Percentiles rank a stretch among this genome's conserved stretches.
phyloP scores from a whole-genome alignment of 1,140 invertebrate genomes.

The Fopius arisanus region DNA sequence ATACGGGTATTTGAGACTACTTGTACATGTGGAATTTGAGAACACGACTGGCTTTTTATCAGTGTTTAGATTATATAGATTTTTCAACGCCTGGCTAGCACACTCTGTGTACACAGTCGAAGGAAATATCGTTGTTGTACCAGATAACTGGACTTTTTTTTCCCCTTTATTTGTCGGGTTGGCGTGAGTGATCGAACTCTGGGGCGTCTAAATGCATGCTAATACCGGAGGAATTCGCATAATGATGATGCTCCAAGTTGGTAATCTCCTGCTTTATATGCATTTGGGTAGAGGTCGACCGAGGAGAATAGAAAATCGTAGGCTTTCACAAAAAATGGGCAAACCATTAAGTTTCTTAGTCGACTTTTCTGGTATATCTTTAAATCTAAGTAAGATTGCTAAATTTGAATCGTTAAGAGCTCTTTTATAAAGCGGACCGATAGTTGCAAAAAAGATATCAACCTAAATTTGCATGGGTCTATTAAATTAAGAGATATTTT shows the following conservation, averaged over 20 bases:
- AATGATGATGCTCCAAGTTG: neutral
- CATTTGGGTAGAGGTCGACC: neutral
- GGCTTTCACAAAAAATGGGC: neutral
- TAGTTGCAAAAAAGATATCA: too few relatives aligned
- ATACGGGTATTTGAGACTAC: neutral
- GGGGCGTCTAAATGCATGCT: neutral
- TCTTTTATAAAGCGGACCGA: too few relatives aligned
- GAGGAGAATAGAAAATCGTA: neutral
- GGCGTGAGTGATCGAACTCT: neutral
- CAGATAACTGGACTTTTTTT: neutral
- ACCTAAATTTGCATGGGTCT: too few relatives aligned
- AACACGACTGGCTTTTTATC: neutral
- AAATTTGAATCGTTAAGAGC: too few relatives aligned
- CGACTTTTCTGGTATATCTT: too few relatives aligned
- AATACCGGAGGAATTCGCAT: neutral
- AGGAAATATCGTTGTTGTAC: neutral
- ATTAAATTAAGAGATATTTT: too few relatives aligned
- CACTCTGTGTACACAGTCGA: neutral
- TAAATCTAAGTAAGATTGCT: too few relatives aligned
- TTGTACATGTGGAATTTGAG: conserved; percentile 2
- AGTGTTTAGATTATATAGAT: conserved; percentile 9
- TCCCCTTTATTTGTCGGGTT: neutral
- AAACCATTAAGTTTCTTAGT: too few relatives aligned
- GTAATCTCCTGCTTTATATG: neutral
- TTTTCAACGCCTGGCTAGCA: neutral